These are phyloP conservation scores for Tenthredo mesomela DNA, from an alignment of 2,888 invertebrate species.

Conservation along the genomic window DNA sequence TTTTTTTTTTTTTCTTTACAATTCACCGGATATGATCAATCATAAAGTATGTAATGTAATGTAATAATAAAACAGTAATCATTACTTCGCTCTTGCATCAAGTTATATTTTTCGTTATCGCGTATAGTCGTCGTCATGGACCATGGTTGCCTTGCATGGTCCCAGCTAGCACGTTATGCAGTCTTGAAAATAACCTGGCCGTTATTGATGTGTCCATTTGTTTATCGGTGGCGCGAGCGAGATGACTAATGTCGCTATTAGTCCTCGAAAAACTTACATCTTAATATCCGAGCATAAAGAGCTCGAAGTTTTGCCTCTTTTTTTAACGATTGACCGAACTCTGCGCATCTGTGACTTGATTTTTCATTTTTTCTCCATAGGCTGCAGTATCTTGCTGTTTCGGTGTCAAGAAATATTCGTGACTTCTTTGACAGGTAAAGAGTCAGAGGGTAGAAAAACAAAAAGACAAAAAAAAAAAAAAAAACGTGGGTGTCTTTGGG, in stretches of 20 bases:
- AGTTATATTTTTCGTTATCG: neutral
- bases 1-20: neutral
- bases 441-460: neutral
- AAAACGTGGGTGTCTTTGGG: neutral
- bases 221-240: constrained; percentile 71
- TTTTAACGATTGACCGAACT: constrained; percentile 34
- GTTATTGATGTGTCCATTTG: constrained; percentile 75
- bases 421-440: neutral
- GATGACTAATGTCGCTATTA: constrained; percentile 76
- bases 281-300: constrained; percentile 63
- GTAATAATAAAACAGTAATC: neutral
- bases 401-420: neutral
- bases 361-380: neutral
- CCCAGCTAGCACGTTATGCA: constrained; percentile 32
- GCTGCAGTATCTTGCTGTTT: neutral
- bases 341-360: neutral
- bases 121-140: neutral
- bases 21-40: neutral
- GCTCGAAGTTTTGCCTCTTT: constrained; percentile 28
- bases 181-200: constrained; percentile 44
- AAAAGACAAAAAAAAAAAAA: too few species aligned
- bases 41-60: neutral
- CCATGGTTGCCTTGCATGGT: neutral
- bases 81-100: neutral
- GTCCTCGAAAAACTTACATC: constrained; percentile 66